A percentile compares a stretch with the other conserved stretches of the same genome.
phyloP scores from a whole-genome alignment of 2,113 vertebrate species.

The Oxyruncus cristatus region DNA sequence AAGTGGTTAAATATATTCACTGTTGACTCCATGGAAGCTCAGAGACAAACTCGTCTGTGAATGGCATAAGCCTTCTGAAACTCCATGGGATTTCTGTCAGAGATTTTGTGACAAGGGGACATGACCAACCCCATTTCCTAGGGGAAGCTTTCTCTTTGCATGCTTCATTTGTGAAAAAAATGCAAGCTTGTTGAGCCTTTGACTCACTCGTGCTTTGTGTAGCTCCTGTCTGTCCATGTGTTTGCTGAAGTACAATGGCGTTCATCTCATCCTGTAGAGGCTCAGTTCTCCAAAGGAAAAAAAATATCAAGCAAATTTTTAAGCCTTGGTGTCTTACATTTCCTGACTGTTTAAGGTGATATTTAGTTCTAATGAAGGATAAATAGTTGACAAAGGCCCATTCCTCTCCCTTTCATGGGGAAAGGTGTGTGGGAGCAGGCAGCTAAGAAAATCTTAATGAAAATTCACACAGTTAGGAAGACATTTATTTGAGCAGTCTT shows the following conservation, averaged over 20 bases:
- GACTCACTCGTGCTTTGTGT: background rate
- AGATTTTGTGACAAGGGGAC: background rate
- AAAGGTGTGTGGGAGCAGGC: background rate
- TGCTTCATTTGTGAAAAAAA: background rate
- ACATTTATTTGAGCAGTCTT: background rate
- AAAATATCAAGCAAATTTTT: background rate
- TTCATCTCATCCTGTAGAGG: background rate
- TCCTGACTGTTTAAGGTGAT: background rate
- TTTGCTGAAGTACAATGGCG: background rate
- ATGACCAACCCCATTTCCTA: background rate
- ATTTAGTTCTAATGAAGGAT: conserved; percentile 30
- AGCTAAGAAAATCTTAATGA: conserved; percentile 11
- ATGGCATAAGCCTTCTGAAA: background rate
- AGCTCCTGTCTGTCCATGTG: background rate
- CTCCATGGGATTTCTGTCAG: background rate
- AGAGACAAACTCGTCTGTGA: background rate
- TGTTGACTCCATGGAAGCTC: background rate
- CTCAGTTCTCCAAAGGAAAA: background rate
- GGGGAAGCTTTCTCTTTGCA: background rate
- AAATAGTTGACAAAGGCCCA: background rate
- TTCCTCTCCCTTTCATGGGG: background rate
- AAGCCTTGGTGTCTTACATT: background rate
- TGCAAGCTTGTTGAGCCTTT: background rate
- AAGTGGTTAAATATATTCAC: background rate
- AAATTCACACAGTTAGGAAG: background rate